Evolutionary conservation across 2,113 vertebrate species (phyloP).

Genomic region (Erpornis zantholeuca): DNA sequence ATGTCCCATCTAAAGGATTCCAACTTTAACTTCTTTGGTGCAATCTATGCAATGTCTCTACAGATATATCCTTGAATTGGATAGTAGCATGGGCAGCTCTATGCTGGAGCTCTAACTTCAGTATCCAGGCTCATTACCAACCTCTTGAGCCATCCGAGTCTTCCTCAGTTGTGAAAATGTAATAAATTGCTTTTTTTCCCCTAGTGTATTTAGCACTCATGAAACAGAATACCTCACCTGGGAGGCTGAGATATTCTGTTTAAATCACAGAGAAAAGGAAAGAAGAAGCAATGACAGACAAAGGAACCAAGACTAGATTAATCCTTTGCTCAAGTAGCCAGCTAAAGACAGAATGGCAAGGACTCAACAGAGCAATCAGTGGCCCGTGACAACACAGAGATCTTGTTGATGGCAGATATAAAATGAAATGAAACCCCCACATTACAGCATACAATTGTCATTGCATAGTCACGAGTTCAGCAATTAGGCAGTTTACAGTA

Average conservation of each 20-base stretch:
- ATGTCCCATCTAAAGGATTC: background rate
- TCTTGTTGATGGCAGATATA: background rate
- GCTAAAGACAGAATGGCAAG: background rate
- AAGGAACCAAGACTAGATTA: background rate
- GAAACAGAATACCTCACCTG: too few relatives aligned
- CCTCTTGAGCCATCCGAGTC: background rate
- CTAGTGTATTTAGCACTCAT: constrained; percentile 28
- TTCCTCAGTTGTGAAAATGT: constrained; percentile 14
- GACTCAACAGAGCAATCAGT: background rate
- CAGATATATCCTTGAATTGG: background rate
- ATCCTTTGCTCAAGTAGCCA: background rate
- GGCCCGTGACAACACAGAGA: background rate
- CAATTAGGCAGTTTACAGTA: background rate
- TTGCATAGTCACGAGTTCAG: background rate
- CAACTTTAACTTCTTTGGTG: background rate
- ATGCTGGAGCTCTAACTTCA: background rate
- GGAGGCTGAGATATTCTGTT: background rate
- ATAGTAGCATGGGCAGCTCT: background rate
- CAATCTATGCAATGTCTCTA: background rate
- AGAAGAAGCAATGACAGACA: background rate
- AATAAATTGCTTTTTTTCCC: constrained; percentile 28
- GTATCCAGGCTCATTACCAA: background rate
- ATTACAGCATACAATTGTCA: background rate
- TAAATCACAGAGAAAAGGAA: background rate
- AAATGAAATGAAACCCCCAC: fast-evolving